These are phyloP conservation scores for Nycticorax nycticorax DNA, from an alignment of 2,113 vertebrate species.

Conservation along the genomic window DNA sequence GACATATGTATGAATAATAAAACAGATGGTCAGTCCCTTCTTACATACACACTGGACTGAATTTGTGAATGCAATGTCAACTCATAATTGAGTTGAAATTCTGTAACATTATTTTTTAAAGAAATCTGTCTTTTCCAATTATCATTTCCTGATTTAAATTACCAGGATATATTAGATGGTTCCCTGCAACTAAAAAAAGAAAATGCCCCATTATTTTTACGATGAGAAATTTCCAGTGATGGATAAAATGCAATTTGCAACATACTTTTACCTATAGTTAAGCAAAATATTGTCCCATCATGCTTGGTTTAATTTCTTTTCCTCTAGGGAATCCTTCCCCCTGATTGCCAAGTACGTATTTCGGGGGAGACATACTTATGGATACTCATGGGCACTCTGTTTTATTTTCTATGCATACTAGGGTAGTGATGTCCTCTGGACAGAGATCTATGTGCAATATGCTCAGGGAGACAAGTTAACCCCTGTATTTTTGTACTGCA, in stretches of 20 bases:
- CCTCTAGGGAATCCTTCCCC: neutral
- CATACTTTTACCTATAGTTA: neutral
- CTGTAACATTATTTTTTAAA: neutral
- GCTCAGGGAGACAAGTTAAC: neutral
- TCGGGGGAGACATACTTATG: neutral
- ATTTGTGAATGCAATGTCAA: neutral
- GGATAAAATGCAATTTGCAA: neutral
- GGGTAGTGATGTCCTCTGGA: neutral
- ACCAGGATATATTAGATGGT: neutral
- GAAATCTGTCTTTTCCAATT: neutral
- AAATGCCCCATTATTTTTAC: neutral
- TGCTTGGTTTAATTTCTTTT: neutral
- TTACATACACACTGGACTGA: neutral
- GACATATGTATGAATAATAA: constrained; percentile 1
- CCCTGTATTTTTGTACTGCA: neutral
- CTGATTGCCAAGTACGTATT: neutral
- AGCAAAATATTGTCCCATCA: neutral
- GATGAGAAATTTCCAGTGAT: neutral
- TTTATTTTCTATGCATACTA: neutral
- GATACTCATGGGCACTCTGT: neutral
- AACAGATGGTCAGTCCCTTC: constrained; percentile 6
- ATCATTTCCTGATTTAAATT: neutral
- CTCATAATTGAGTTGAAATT: constrained; percentile 2
- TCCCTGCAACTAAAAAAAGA: neutral
- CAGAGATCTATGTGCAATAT: neutral